These are phyloP conservation scores for Gymnarchus niloticus DNA, from an alignment of 2,113 vertebrate species.

Conservation along the genomic window DNA sequence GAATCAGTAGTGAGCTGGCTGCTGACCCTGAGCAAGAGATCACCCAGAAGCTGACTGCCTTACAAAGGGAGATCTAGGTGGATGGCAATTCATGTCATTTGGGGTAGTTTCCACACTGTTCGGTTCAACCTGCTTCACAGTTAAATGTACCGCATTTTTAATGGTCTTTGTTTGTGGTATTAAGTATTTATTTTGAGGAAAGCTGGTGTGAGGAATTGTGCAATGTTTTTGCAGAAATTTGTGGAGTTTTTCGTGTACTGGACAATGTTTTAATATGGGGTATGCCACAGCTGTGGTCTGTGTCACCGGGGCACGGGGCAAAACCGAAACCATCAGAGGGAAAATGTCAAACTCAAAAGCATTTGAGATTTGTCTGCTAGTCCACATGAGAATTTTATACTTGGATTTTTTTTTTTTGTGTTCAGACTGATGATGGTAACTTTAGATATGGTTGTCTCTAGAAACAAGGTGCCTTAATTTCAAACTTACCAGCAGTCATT, in stretches of 20 bases:
- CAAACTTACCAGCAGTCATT: constrained; percentile 36
- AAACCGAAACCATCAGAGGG: not conserved
- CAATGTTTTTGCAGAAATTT: constrained; percentile 14
- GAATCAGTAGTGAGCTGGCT: constrained; percentile 11
- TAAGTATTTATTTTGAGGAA: constrained; percentile 42
- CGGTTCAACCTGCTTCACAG: constrained; percentile 28
- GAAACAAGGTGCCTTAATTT: constrained; percentile 46
- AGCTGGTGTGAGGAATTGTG: constrained; percentile 13
- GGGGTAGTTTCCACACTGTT: constrained; percentile 17
- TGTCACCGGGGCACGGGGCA: constrained; percentile 24
- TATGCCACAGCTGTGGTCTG: constrained; percentile 20
- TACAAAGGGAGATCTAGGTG: not conserved
- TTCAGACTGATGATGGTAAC: constrained; percentile 20
- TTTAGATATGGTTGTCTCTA: constrained; percentile 25
- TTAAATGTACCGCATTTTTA: constrained; percentile 32
- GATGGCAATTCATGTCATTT: not conserved
- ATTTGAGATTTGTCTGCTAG: not conserved
- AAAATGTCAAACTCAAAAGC: not conserved
- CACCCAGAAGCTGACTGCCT: not conserved
- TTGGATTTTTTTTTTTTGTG: constrained; percentile 36
- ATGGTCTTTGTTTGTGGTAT: constrained; percentile 23
- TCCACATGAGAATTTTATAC: constrained; percentile 28
- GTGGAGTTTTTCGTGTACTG: constrained; percentile 28
- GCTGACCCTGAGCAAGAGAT: not conserved
- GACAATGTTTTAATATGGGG: constrained; percentile 16